Percentiles rank a stretch among this genome's conserved stretches.
phyloP scores from a whole-genome alignment of 1,140 invertebrate species.

The Hycleus phaleratus region DNA sequence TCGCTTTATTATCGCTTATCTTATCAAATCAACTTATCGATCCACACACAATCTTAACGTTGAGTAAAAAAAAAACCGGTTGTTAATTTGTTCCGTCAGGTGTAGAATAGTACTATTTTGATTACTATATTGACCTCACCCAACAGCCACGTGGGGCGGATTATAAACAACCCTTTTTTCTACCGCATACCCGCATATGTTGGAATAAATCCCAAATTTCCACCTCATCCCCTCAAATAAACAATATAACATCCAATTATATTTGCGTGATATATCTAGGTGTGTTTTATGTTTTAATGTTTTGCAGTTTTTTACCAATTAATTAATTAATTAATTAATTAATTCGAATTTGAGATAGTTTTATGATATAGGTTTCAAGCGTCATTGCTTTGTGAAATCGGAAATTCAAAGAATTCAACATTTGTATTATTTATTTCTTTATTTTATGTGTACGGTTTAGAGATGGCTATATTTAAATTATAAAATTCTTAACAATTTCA shows the following conservation, averaged over 20 bases:
- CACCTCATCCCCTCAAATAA: too few species aligned
- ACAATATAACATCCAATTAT: too few species aligned
- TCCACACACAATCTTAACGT: not conserved
- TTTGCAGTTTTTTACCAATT: too few species aligned
- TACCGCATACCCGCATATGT: not conserved
- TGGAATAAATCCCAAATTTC: not conserved
- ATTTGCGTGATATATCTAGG: too few species aligned
- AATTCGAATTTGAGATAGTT: too few species aligned
- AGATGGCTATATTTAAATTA: constrained; percentile 21
- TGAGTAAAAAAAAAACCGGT: not conserved
- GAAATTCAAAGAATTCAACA: constrained; percentile 18
- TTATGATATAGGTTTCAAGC: not conserved
- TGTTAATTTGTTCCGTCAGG: not conserved
- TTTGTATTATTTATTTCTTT: constrained; percentile 23
- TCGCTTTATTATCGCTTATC: not conserved
- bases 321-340: too few species aligned
- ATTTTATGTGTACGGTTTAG: constrained; percentile 19
- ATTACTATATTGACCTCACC: not conserved
- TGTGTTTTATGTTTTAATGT: too few species aligned
- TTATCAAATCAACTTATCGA: constrained; percentile 1
- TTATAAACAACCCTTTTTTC: not conserved
- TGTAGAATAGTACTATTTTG: not conserved
- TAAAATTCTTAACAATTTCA: too few species aligned
- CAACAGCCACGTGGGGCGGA: constrained; percentile 3
- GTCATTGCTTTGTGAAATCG: not conserved